Percentiles rank a stretch among this genome's conserved stretches.
Evolutionary conservation across 2,797 vertebrate genomes (phyloP).

Genomic region (Poeciliopsis paucimaculata): DNA sequence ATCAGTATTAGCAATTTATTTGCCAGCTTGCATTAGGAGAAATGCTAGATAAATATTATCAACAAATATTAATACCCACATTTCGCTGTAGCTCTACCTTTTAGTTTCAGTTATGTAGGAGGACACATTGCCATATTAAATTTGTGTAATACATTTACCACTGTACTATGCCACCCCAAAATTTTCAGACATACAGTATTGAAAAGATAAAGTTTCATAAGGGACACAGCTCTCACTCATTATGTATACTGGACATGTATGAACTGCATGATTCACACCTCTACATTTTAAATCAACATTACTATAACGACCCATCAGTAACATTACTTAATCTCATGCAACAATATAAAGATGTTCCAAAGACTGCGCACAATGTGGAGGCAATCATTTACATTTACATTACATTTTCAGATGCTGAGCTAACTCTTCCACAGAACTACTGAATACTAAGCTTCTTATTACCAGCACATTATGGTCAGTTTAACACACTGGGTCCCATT

Average conservation of each 20-base stretch:
- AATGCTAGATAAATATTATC: constrained; percentile 32
- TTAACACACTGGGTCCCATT: background rate
- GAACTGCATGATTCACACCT: background rate
- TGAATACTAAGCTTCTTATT: background rate
- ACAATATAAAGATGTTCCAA: background rate
- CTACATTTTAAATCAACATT: background rate
- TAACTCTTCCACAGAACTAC: background rate
- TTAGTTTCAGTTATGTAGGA: background rate
- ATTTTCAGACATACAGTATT: background rate
- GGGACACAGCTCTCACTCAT: background rate
- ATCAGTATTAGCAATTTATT: constrained; percentile 65
- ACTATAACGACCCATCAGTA: background rate
- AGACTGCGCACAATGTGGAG: background rate
- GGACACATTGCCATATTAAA: background rate
- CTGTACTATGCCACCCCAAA: background rate
- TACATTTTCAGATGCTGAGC: background rate
- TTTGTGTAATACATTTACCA: background rate
- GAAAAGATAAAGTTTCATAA: background rate
- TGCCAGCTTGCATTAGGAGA: constrained; percentile 39
- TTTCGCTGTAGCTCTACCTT: background rate
- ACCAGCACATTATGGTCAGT: background rate
- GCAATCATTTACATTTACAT: background rate
- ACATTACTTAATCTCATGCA: background rate
- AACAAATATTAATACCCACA: constrained; percentile 21
- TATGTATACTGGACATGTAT: background rate